Conservation (phyloP, 2,888 invertebrate genomes). For the Camponotus fellah region DNA sequence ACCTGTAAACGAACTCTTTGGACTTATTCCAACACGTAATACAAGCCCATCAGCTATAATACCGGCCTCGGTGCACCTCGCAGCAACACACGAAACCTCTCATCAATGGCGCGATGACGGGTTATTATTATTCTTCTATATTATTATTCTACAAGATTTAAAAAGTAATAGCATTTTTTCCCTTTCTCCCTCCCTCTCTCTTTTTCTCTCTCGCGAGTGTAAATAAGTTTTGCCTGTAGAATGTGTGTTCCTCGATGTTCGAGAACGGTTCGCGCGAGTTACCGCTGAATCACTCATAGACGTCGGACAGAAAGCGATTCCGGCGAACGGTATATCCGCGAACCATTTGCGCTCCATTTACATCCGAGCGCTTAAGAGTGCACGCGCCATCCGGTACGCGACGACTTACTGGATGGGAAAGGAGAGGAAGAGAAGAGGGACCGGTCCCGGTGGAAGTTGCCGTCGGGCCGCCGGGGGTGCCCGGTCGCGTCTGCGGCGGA, state of each 20-base stretch:
- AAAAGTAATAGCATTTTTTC: conserved; percentile 33
- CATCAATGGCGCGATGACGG: conserved; percentile 47
- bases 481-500: conserved; percentile 82
- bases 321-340: conserved; percentile 12
- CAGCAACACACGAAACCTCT: conserved; percentile 20
- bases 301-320: conserved; percentile 14
- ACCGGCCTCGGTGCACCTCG: conserved; percentile 19
- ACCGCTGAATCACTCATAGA: neutral
- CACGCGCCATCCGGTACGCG: conserved; percentile 60
- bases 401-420: conserved; percentile 45
- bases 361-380: conserved; percentile 55
- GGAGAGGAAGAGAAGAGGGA: conserved; percentile 37
- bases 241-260: neutral
- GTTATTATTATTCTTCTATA: conserved; percentile 16
- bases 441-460: conserved; percentile 60
- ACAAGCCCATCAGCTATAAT: conserved; percentile 37
- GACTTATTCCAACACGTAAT: conserved; percentile 43
- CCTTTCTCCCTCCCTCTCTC: no score
- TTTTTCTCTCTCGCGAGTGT: neutral
- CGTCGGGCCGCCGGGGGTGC: conserved; percentile 68
- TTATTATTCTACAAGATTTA: conserved; percentile 32
- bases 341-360: conserved; percentile 41
- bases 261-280: neutral
- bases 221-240: conserved; percentile 28
- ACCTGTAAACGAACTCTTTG: conserved; percentile 50